These are phyloP conservation scores for Silurus glanis DNA, from an alignment of 2,113 vertebrate genomes.

Conservation along the genomic window DNA sequence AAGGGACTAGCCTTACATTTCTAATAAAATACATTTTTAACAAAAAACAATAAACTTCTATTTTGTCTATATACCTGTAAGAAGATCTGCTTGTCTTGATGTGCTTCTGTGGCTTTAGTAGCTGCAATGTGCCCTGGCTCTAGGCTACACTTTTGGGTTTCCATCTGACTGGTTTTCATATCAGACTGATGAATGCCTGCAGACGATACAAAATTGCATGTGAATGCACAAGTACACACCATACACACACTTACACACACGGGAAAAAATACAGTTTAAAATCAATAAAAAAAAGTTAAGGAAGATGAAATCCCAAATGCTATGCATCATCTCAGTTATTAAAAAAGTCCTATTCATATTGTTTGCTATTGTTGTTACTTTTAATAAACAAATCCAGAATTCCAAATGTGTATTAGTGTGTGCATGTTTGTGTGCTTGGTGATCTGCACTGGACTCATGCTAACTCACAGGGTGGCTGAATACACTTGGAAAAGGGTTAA, in stretches of 20 bases:
- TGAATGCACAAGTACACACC: background rate
- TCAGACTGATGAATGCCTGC: constrained; percentile 15
- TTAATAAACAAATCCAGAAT: no score
- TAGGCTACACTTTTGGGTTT: background rate
- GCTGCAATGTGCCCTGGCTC: background rate
- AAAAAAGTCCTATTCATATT: no score
- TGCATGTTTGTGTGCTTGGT: background rate
- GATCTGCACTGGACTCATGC: background rate
- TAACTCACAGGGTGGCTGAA: background rate
- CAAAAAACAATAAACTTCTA: background rate
- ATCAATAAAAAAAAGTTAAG: background rate
- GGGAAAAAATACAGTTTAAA: background rate
- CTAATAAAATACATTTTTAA: background rate
- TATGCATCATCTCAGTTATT: background rate
- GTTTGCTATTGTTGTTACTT: no score
- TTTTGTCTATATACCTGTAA: constrained; percentile 32
- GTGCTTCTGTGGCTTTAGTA: background rate
- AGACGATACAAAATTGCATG: background rate
- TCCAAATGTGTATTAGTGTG: background rate
- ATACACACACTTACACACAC: background rate
- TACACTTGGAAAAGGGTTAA: background rate
- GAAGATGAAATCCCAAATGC: background rate
- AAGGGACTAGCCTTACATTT: background rate
- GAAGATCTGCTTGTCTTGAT: background rate
- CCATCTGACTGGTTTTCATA: background rate